Evolutionary conservation across 1,140 invertebrate genomes (phyloP), one percentile per base, ranked within the genome.

Genomic region (Drosophila tristis): DNA sequence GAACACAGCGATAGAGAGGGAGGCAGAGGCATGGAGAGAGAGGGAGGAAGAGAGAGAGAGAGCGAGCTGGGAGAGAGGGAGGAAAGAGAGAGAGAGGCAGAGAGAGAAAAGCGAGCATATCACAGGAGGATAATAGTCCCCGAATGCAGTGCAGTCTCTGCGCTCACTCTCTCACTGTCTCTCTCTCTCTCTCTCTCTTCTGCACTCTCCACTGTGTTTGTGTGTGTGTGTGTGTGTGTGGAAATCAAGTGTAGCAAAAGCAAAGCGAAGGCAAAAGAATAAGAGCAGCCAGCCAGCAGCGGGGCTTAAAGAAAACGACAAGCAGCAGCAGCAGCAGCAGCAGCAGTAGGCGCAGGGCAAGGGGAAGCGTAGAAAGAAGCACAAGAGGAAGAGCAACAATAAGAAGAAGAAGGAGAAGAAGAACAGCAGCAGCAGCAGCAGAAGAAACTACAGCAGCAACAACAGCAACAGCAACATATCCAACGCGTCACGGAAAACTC

Each of bases 401-500:
- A 56, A 42, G 74, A 74, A 53, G 74, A 74, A 53, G 75, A 20
- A 78, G 66, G 42, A 51, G 53, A 50, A 57, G 64, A 29, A 29
- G 9, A 35, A 9, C 48, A 66, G 57, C 71, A 67, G 63, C 35
- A 67, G 63, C 35, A 13, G 35, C 48, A 66, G 58, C 58, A 73
- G 67, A 75, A 77, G 68, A 73, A 85, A 80, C 71, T 70, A 70
- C 77, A 80, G 61, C 66, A 70, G 45, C 44, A 76, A 4, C 35
- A n/a, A 59, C n/a, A 9, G 61, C 66, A 70, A 49, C 44, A 76
- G 2, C 35, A n/a, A 59, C n/a, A 9, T 4, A 39, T 39, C 16
- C 82, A 51, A 70, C 78, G 82, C 81, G 82, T 86, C 81, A 86
- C 81, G 81, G 81, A 86, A 86, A 86, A 86, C 81, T 86, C 82